A percentile compares a stretch with the other conserved stretches of the same genome.
Evolutionary conservation across 2,113 vertebrate genomes (phyloP).

Genomic region (Sinocyclocheilus grahami): DNA sequence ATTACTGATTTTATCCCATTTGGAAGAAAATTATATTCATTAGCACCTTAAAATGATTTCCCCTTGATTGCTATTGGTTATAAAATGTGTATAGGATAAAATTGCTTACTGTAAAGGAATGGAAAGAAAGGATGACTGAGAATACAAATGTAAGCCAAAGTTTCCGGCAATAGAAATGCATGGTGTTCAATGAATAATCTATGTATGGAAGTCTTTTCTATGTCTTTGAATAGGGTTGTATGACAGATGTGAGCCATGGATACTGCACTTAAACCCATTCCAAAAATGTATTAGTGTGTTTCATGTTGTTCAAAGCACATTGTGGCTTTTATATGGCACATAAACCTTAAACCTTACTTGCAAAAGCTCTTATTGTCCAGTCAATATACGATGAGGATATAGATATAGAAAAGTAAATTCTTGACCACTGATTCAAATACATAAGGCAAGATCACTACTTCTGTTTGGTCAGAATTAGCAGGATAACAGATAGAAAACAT

Average conservation of each 20-base stretch:
- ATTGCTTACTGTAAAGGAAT: neutral
- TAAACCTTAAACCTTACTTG: neutral
- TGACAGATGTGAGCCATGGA: constrained; percentile 5
- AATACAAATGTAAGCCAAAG: constrained; percentile 38
- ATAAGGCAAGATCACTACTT: too few relatives aligned
- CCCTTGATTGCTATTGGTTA: constrained; percentile 16
- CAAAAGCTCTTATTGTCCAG: neutral
- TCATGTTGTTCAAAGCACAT: constrained; percentile 32
- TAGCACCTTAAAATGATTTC: constrained; percentile 42
- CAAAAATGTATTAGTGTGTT: neutral
- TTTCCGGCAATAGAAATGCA: constrained; percentile 44
- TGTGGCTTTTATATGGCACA: constrained; percentile 8
- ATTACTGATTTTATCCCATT: constrained; percentile 17
- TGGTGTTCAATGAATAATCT: constrained; percentile 5
- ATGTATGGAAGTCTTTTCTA: neutral
- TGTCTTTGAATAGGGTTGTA: constrained; percentile 23
- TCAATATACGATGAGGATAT: neutral
- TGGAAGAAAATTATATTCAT: constrained; percentile 13
- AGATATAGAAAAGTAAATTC: neutral
- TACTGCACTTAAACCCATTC: constrained; percentile 35
- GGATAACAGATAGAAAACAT: neutral
- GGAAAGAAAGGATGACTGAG: neutral
- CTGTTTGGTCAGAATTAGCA: too few relatives aligned
- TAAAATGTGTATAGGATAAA: constrained; percentile 43
- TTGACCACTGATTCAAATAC: neutral